These are phyloP conservation scores for Aselliscus stoliczkanus DNA, from an alignment of 2,797 vertebrate genomes.

Conservation along the genomic window DNA sequence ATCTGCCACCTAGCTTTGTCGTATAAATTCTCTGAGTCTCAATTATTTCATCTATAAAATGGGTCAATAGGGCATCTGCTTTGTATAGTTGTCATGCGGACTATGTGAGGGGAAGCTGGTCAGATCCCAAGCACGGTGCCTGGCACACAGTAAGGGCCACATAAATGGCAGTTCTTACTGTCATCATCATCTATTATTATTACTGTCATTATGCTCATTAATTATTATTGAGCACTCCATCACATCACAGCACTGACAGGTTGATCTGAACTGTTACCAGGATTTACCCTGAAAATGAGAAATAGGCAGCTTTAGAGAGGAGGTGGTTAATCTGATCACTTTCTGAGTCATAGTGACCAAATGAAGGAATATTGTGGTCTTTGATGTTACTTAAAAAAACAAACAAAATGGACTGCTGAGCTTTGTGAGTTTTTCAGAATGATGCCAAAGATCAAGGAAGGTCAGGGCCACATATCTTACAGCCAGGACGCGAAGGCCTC, in stretches of 20 bases:
- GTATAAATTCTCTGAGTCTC: not conserved
- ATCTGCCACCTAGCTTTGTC: not conserved
- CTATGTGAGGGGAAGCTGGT: not conserved
- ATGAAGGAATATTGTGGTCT: not conserved
- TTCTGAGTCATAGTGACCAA: not conserved
- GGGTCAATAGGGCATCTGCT: not conserved
- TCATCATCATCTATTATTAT: not conserved
- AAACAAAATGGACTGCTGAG: not conserved
- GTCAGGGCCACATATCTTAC: not conserved
- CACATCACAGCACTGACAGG: not conserved
- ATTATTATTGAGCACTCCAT: not conserved
- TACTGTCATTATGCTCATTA: not conserved
- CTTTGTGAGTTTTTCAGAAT: not conserved
- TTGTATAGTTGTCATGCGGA: accelerated
- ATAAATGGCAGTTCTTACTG: not conserved
- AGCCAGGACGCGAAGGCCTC: not conserved
- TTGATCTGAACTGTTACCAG: not conserved
- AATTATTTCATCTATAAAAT: not conserved
- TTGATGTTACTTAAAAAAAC: not conserved
- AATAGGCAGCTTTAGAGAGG: not conserved
- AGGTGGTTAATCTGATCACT: not conserved
- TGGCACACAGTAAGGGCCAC: not conserved
- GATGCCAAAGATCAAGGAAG: not conserved
- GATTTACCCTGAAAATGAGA: not conserved
- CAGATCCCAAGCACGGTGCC: not conserved